phyloP scores from a whole-genome alignment of 2,888 invertebrate species.

The Atethmia centrago region DNA sequence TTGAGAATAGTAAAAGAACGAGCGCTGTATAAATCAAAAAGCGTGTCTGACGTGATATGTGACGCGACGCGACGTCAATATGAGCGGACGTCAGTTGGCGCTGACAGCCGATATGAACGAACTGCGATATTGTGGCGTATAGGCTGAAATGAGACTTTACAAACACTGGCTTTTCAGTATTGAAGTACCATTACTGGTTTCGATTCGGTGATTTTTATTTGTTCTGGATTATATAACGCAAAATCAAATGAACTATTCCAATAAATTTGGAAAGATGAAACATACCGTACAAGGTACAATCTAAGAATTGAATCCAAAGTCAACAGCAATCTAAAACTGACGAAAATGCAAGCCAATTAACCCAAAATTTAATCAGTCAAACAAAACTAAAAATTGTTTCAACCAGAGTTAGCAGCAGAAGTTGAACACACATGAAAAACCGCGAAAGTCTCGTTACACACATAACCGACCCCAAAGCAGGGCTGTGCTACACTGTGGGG shows the following conservation, averaged over 20 bases:
- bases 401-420: constrained; percentile 45
- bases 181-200: background rate
- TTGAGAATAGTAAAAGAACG: constrained; percentile 43
- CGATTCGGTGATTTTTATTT: background rate
- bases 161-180: constrained; percentile 35
- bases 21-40: constrained; percentile 60
- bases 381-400: constrained; percentile 36
- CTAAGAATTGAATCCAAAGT: background rate
- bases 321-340: background rate
- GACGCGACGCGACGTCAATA: constrained; percentile 63
- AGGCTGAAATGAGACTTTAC: constrained; percentile 57
- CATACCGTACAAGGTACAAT: background rate
- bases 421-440: constrained; percentile 60
- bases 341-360: constrained; percentile 15
- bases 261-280: background rate
- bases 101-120: constrained; percentile 63
- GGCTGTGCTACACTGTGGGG: constrained; percentile 50
- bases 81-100: constrained; percentile 62
- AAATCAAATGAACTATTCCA: background rate
- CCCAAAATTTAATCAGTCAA: constrained; percentile 23
- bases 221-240: background rate
- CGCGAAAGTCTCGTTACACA: constrained; percentile 59
- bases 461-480: constrained; percentile 57
- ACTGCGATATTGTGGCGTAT: constrained; percentile 55
- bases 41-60: constrained; percentile 58